Conservation (phyloP, 2,113 vertebrate species). For the Cettia cetti region DNA sequence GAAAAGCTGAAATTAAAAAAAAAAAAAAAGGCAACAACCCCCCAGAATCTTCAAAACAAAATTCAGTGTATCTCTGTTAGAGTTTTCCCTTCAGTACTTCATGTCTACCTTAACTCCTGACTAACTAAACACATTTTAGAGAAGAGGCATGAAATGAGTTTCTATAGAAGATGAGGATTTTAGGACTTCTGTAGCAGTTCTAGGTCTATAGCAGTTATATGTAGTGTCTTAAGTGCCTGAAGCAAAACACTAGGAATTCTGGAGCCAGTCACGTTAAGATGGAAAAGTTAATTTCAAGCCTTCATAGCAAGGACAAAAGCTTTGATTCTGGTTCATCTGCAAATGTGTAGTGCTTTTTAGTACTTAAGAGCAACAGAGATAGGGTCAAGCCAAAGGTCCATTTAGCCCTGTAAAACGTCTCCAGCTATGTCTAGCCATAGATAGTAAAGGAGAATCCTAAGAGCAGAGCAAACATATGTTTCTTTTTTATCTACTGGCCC, state of each 20-base stretch:
- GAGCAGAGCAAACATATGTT: background rate
- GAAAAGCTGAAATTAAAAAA: background rate
- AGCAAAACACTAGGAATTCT: background rate
- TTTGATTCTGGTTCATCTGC: background rate
- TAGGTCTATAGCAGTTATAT: background rate
- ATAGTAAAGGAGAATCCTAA: background rate
- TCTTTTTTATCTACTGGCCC: background rate
- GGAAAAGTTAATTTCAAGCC: background rate
- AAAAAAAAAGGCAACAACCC: accelerated
- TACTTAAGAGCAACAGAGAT: background rate
- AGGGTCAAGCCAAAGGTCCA: background rate
- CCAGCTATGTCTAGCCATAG: background rate
- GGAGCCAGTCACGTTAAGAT: accelerated
- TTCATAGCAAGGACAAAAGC: background rate
- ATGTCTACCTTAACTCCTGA: background rate
- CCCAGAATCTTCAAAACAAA: background rate
- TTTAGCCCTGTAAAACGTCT: background rate
- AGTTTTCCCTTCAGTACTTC: background rate
- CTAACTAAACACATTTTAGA: background rate
- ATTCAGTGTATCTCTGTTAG: background rate
- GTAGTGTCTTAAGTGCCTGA: background rate
- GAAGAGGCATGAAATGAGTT: background rate
- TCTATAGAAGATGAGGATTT: background rate
- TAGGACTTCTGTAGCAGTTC: background rate
- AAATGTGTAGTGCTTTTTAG: background rate